Base-by-base conservation (phyloP, 2,888 invertebrate genomes). In the Parthenolecanium corni region DNA sequence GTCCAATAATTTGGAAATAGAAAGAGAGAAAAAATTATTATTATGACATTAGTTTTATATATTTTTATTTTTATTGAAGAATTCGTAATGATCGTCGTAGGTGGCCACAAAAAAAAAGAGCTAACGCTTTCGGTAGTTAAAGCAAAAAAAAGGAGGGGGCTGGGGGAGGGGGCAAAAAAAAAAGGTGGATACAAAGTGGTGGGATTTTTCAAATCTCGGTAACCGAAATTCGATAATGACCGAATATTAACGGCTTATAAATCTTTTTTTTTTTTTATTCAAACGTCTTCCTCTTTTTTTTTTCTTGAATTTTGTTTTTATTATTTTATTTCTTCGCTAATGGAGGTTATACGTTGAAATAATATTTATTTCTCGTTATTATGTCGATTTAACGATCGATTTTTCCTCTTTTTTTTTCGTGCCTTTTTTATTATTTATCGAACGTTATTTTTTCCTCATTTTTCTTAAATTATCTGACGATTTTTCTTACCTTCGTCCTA, bases 321-420 rank as follows among this genome's bases (percentile, higher is more conserved):
- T 42, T 42, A 42, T 42, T 42, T 42, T 42, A 42, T 42, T 42
- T 42, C 44, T 31, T 42, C 44, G 44, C 44, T 42, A 42, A 42
- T 42, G 44, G 44, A 42, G 16, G 44, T 31, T 42, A 42, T 18
- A 42, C 44, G 44, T 42, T 38, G 44, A 42, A 42, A 42, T 42
- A 42, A 42, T 42, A 42, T 42, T 42, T 42, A 42, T 42, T 42
- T 18, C 16, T 42, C 44, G 44, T 42, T 42, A 42, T 42, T 42
- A 42, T 42, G 44, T 42, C 44, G 44, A 6, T 42, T 42, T 42
- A 42, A 42, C 44, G 44, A 42, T 42, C 44, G 44, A 6, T 42
- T 14, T 4, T 3, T 42, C 14, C 14, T 42, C 4, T 42, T 4
- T 3, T 42, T 42, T 42, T 42, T 31, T 31, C n/a, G n/a, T n/a